Conservation (phyloP, 2,113 vertebrate species). For the Halichoeres trimaculatus region DNA sequence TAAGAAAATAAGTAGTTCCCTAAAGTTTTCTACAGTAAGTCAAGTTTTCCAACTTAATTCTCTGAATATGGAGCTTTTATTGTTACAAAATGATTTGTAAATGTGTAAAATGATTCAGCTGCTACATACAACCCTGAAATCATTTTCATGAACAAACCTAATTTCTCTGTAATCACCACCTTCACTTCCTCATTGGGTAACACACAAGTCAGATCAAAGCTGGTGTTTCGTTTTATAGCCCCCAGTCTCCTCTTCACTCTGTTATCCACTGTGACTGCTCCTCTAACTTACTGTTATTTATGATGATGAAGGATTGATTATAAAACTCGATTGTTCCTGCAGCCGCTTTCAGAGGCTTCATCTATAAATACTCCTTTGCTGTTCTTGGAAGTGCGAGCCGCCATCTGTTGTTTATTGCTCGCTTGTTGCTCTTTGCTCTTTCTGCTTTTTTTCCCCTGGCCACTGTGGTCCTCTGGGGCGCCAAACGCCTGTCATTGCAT, state of each 20-base stretch:
- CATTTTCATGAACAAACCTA: background rate
- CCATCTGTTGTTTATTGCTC: conserved; percentile 70
- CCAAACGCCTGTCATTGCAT: conserved; percentile 45
- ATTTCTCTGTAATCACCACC: background rate
- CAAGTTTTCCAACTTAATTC: too few species aligned
- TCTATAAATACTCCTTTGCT: conserved; percentile 53
- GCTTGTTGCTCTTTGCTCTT: conserved; percentile 44
- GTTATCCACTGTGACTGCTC: background rate
- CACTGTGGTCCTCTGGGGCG: background rate
- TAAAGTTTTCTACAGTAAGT: too few species aligned
- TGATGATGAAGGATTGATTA: conserved; percentile 32
- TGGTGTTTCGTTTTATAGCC: background rate
- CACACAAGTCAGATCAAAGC: background rate
- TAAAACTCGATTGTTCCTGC: conserved; percentile 28
- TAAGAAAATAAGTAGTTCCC: too few species aligned
- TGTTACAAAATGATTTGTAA: too few species aligned
- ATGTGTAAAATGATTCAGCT: too few species aligned
- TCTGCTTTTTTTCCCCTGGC: conserved; percentile 30
- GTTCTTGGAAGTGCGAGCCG: conserved; percentile 50
- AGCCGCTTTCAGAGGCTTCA: conserved; percentile 17
- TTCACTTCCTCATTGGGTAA: background rate
- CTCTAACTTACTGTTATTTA: conserved; percentile 20
- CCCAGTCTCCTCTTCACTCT: background rate
- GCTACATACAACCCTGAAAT: background rate
- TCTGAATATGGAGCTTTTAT: too few species aligned